These are phyloP conservation scores for Clunio marinus DNA, from an alignment of 2,888 invertebrate species.

Conservation along the genomic window DNA sequence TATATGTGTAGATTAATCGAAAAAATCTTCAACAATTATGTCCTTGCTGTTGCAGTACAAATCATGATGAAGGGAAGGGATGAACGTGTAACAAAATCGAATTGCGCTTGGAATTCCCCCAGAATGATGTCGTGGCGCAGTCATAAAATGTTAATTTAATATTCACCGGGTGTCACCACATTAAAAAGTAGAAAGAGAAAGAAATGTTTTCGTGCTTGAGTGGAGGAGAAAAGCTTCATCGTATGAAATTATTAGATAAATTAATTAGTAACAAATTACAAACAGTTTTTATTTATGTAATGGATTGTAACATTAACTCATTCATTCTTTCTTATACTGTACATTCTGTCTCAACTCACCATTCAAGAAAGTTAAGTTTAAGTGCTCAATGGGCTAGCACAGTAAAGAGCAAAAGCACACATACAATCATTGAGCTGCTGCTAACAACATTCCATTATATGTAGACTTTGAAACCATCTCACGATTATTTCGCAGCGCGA, in stretches of 20 bases:
- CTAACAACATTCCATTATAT: too few relatives aligned
- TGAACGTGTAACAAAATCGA: too few relatives aligned
- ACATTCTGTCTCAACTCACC: too few relatives aligned
- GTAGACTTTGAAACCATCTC: conserved; percentile 13
- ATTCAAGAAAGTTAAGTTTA: background rate
- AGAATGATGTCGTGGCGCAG: background rate
- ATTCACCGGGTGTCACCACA: conserved; percentile 22
- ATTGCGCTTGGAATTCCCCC: conserved; percentile 18
- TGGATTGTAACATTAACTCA: background rate
- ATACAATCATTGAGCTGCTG: too few relatives aligned
- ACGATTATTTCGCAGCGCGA: conserved; percentile 12
- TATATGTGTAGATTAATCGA: too few relatives aligned
- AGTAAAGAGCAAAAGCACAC: too few relatives aligned
- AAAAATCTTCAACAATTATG: too few relatives aligned
- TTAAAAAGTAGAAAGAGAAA: background rate
- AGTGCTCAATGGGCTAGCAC: background rate
- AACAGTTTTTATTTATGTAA: background rate
- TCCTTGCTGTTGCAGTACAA: too few relatives aligned
- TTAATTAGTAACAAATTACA: conserved; percentile 8
- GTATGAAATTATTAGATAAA: too few relatives aligned
- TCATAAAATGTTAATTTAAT: conserved; percentile 3
- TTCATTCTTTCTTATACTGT: background rate
- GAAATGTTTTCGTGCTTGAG: background rate
- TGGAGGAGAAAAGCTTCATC: background rate
- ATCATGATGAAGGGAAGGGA: too few relatives aligned